These are phyloP conservation scores for Rotaria magnacalcarata DNA, from an alignment of 2,888 invertebrate species.

Conservation along the genomic window DNA sequence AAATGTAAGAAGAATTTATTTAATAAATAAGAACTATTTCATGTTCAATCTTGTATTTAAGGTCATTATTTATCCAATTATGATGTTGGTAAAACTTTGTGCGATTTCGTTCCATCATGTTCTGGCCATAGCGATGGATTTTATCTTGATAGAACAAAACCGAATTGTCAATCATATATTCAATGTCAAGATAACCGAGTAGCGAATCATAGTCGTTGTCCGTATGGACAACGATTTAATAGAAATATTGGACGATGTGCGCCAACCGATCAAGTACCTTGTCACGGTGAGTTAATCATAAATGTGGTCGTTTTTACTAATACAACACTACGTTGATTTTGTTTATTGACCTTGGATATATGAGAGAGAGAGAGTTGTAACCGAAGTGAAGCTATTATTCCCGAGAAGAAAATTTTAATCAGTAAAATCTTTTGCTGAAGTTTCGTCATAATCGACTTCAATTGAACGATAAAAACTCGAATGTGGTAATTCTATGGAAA, in stretches of 20 bases:
- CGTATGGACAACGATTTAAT: constrained; percentile 43
- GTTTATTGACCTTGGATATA: too few relatives aligned
- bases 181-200: constrained; percentile 44
- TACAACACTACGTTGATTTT: too few relatives aligned
- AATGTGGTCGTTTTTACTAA: too few relatives aligned
- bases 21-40: neutral
- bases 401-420: too few relatives aligned
- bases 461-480: too few relatives aligned
- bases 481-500: too few relatives aligned
- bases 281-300: constrained; percentile 18
- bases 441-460: too few relatives aligned
- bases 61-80: constrained; percentile 42
- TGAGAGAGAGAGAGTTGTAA: too few relatives aligned
- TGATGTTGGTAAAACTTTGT: constrained; percentile 36
- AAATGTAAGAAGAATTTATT: constrained; percentile 30
- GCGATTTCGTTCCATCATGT: constrained; percentile 45
- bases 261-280: constrained; percentile 39
- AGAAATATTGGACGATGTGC: constrained; percentile 45
- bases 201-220: constrained; percentile 41
- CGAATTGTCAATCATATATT: constrained; percentile 40
- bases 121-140: constrained; percentile 41
- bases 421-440: too few relatives aligned
- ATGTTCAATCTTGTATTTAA: neutral
- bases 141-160: constrained; percentile 43
- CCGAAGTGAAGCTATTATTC: too few relatives aligned